These are phyloP conservation scores for Oscheius sp. DNA, from an alignment of 2,888 invertebrate genomes.

Conservation along the genomic window DNA sequence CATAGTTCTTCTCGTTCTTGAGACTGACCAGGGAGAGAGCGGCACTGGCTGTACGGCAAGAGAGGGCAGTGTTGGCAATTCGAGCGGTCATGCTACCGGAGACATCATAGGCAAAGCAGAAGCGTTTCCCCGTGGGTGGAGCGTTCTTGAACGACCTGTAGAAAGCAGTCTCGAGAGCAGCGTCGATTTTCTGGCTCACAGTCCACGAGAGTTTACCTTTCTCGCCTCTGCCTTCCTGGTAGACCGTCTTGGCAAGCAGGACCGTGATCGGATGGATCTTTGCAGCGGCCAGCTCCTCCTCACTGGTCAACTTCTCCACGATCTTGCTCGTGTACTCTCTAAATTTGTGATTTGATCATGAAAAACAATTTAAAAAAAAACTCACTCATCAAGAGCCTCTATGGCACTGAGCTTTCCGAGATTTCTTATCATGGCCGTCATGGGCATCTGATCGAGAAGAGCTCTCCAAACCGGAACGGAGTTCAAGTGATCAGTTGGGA, in stretches of 20 bases:
- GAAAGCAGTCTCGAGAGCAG: constrained; percentile 70
- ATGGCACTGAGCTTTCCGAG: constrained; percentile 73
- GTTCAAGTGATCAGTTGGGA: constrained; percentile 81
- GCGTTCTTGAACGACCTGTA: constrained; percentile 75
- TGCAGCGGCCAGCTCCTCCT: constrained; percentile 66
- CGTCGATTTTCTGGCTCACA: constrained; percentile 43
- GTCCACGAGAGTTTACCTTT: constrained; percentile 74
- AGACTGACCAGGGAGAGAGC: constrained; percentile 74
- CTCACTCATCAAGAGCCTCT: constrained; percentile 61
- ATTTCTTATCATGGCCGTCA: constrained; percentile 75
- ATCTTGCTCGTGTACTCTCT: constrained; percentile 45
- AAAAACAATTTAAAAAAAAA: background rate
- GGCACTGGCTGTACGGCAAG: constrained; percentile 62
- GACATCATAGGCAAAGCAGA: constrained; percentile 79
- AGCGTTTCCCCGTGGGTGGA: constrained; percentile 77
- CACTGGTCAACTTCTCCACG: constrained; percentile 64
- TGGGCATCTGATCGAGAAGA: constrained; percentile 74
- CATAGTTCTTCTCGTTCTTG: constrained; percentile 68
- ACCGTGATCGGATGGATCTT: constrained; percentile 73
- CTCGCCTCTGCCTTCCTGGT: constrained; percentile 72
- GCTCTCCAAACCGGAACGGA: constrained; percentile 73
- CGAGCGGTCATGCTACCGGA: constrained; percentile 73
- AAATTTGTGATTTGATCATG: background rate
- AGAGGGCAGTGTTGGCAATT: constrained; percentile 54
- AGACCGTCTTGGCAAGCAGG: constrained; percentile 72